Conservation (phyloP, 2,797 vertebrate genomes). For the Geotrypetes seraphini region DNA sequence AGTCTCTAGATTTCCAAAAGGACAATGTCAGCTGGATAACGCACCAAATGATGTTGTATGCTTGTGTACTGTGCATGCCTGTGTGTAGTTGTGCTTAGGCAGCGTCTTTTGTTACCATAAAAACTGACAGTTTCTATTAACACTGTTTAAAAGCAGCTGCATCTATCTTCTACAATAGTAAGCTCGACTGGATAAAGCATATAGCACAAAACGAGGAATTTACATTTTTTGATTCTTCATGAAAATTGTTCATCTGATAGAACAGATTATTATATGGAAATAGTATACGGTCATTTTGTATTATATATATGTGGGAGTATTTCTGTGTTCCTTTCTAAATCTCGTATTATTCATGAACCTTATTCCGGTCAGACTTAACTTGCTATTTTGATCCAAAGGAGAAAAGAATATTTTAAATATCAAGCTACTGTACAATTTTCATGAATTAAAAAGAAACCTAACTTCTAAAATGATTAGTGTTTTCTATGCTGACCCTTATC, state of each 20-base stretch:
- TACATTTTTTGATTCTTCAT: conserved; percentile 14
- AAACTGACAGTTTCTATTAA: neutral
- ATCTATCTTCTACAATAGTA: no score
- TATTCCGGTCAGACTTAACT: conserved; percentile 11
- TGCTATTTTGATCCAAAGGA: conserved; percentile 2
- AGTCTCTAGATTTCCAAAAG: conserved; percentile 94
- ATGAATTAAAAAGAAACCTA: conserved; percentile 15
- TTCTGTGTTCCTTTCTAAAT: conserved; percentile 5
- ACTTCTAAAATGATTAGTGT: conserved; percentile 17
- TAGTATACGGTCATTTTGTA: neutral
- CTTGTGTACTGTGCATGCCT: no score
- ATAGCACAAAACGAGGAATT: no score
- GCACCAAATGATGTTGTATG: conserved; percentile 44
- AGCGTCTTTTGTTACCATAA: conserved; percentile 6
- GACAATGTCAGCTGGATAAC: conserved; percentile 77
- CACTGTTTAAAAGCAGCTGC: neutral
- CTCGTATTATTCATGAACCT: neutral
- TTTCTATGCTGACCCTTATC: conserved; percentile 17
- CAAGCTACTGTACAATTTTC: conserved; percentile 1
- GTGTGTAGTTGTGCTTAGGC: conserved; percentile 13
- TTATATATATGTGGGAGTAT: conserved; percentile 11
- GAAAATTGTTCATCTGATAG: conserved; percentile 4
- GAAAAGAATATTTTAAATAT: conserved; percentile 18
- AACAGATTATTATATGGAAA: neutral
- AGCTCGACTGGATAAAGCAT: no score